These are phyloP conservation scores for Luscinia megarhynchos DNA, from an alignment of 2,797 vertebrate species.

Conservation along the genomic window DNA sequence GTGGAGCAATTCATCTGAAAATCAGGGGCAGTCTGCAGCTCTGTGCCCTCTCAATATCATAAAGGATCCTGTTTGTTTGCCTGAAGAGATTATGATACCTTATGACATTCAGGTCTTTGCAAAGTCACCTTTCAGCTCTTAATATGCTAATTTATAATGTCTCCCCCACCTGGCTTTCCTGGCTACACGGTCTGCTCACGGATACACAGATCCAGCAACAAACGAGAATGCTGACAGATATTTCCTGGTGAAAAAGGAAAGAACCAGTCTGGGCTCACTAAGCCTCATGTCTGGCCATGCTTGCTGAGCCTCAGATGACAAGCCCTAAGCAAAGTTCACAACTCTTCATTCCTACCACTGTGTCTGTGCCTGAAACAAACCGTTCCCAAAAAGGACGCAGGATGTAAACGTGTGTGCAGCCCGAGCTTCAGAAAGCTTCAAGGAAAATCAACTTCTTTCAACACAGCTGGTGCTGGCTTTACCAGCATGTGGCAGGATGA, in stretches of 20 bases:
- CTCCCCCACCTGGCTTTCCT: not conserved
- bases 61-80: not conserved
- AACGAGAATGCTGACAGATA: not conserved
- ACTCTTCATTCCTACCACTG: not conserved
- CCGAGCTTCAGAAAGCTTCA: not conserved
- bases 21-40: not conserved
- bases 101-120: not conserved
- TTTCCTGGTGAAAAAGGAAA: not conserved
- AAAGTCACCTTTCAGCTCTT: not conserved
- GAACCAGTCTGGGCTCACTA: not conserved
- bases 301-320: not conserved
- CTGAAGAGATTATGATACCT: not conserved
- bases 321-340: not conserved
- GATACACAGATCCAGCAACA: not conserved
- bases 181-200: not conserved
- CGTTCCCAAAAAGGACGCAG: rapidly evolving
- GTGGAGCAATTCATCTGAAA: slow-evolving; percentile 31
- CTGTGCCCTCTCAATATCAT: not conserved
- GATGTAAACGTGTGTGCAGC: not conserved
- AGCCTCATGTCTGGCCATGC: not conserved
- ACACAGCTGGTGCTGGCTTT: not conserved
- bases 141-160: not conserved
- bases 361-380: not conserved
- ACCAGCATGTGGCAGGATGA: not conserved
- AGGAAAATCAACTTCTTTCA: not conserved